Evolutionary conservation across 1,140 invertebrate genomes (phyloP), one percentile per base, ranked within the genome.

Genomic region (Lucilia cuprina): DNA sequence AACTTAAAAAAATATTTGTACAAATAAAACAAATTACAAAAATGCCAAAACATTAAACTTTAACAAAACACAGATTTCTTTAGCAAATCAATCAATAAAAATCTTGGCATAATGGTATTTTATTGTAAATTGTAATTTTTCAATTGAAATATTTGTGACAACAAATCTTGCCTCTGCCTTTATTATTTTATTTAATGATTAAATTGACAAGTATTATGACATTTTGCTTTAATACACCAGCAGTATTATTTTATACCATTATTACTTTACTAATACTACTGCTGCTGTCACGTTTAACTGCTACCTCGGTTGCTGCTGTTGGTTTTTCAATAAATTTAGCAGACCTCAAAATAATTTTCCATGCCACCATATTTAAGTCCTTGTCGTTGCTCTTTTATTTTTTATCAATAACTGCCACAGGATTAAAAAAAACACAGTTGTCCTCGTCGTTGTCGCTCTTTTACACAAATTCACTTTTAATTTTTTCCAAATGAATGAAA

Each of bases 401-500:
- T 60, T 60, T n/a, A n/a, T 41, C 10, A 30, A 30, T 30, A 30
- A 30, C 25, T 30, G 25, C 25, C 25, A 30, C 25, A 30, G 41
- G 41, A 41, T 41, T 41, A 60, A 60, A 60, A 60, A 60, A 60
- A 60, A 60, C 14, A 7, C 25, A 30, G 3, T 30, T 3, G 25
- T 30, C 1, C 25, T 30, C n/a, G n/a, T n/a, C n/a, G n/a, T n/a
- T n/a, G n/a, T n/a, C 35, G 35, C 55, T n/a, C 5, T 17, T n/a
- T 60, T 5, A 14, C 5, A n/a, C 55, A 60, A 60, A n/a, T 60
- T 60, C 55, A 60, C 55, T 60, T 60, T 60, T 60, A 60, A 60
- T 60, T 60, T 60, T 60, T 60, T 60, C 55, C 55, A 60, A 60
- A 60, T 60, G 55, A 60, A 60, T 60, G 55, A n/a, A 60, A 60